These are phyloP conservation scores for Lepidurus couesii DNA, from an alignment of 1,140 invertebrate species.

Conservation along the genomic window DNA sequence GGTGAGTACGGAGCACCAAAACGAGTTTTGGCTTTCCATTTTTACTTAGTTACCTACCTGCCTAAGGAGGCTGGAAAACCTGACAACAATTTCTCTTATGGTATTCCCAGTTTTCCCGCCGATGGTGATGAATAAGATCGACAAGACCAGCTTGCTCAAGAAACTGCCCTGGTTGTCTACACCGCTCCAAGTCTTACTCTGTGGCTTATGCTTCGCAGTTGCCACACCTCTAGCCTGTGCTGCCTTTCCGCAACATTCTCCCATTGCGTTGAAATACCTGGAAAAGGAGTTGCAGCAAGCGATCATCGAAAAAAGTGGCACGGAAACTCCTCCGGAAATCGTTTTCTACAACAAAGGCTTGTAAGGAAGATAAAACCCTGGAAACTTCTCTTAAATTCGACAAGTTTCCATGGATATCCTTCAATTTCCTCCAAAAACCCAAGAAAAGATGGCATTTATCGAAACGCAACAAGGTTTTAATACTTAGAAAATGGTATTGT, in stretches of 20 bases:
- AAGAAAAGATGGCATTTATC: conserved; percentile 7
- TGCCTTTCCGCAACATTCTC: conserved; percentile 38
- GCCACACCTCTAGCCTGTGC: conserved; percentile 40
- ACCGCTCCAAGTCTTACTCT: conserved; percentile 37
- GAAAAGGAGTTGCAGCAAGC: neutral
- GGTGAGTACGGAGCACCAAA: neutral
- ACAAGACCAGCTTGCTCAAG: conserved; percentile 41
- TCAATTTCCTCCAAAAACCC: neutral
- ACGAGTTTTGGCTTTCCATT: neutral
- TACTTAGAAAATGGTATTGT: neutral
- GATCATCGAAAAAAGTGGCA: neutral
- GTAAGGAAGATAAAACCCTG: neutral
- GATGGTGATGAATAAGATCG: conserved; percentile 40
- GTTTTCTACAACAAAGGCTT: conserved; percentile 9
- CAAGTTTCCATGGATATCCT: too few species aligned
- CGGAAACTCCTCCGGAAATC: neutral
- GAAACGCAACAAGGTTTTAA: neutral
- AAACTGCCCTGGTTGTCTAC: conserved; percentile 38
- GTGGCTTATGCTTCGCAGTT: conserved; percentile 35
- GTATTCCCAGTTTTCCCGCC: conserved; percentile 38
- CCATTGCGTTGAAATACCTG: conserved; percentile 8
- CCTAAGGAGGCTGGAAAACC: neutral
- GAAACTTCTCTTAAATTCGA: too few species aligned
- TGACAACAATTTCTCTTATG: neutral
- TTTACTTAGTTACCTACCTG: neutral